A percentile compares a stretch with the other conserved stretches of the same genome.
Evolutionary conservation across 1,140 invertebrate species (phyloP).

Genomic region (Drosophila virilis): DNA sequence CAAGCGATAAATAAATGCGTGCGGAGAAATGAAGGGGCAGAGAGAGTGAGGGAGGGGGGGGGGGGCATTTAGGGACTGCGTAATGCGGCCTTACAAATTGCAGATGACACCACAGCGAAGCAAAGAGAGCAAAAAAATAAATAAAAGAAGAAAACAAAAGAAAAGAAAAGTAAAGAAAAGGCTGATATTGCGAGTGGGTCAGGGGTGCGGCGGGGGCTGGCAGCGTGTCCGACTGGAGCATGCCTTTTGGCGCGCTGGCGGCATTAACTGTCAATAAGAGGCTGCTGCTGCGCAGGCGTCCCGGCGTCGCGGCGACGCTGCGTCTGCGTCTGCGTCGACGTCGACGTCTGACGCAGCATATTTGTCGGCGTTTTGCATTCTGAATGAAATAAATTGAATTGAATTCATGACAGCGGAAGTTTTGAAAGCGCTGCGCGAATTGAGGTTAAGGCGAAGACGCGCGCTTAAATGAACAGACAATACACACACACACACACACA

Average conservation of each 20-base stretch:
- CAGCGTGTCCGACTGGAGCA: constrained; percentile 29
- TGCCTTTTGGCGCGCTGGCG: constrained; percentile 42
- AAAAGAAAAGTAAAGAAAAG: neutral
- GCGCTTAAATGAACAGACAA: constrained; percentile 32
- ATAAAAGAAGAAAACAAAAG: constrained; percentile 12
- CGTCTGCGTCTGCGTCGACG: constrained; percentile 30
- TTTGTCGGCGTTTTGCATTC: constrained; percentile 51
- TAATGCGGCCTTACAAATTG: constrained; percentile 48
- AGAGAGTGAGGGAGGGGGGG: neutral
- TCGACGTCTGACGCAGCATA: constrained; percentile 32
- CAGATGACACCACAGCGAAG: constrained; percentile 42
- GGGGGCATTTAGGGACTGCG: constrained; percentile 11
- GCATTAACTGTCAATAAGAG: constrained; percentile 56
- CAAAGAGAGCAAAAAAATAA: constrained; percentile 21
- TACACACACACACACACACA: constrained; percentile 8
- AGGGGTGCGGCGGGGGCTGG: neutral
- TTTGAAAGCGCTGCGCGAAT: constrained; percentile 46
- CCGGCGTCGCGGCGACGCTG: constrained; percentile 43
- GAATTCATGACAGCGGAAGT: constrained; percentile 65
- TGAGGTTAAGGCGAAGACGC: constrained; percentile 42
- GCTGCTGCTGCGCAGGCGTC: constrained; percentile 57
- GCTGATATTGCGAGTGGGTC: neutral
- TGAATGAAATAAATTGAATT: constrained; percentile 55
- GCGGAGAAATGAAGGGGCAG: neutral
- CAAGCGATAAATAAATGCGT: constrained; percentile 43